Base-by-base conservation (phyloP, 30 jellyfish, hydroid and myxozoan genomes). In the Calvadosia cruxmelitensis region DNA sequence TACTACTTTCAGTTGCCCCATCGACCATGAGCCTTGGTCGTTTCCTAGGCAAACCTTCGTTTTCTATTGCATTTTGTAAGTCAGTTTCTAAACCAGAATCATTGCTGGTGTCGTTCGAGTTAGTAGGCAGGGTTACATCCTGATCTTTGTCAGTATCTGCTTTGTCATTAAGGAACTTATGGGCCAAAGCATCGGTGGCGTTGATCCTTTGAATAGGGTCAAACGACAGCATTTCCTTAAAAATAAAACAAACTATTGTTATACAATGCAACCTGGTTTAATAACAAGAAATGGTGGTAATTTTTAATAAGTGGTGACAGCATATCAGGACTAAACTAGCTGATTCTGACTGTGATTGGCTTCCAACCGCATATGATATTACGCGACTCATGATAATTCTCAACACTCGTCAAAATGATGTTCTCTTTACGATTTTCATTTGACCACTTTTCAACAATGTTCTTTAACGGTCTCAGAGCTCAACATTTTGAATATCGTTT, bases 101-200 rank as follows among this genome's bases (percentile, higher is more conserved):
- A 42, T 42, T 42, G 20, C 57, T 42, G 20, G 57, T 5, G 20
- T 42, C 57, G 10, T 10, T 20, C 20, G 57, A 5, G 10, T 10
- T 20, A 20, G 15, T 5, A 42, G 20, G 57, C 20, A 42, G 20
- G 20, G 20, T 20, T 5, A 35, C 52, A n/a, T 64, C 95, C n/a
- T 92, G 77, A 48, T 77, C 93, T 62, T 72, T 92, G 50, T 81
- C 76, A 31, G 48, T 74, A 0, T 64, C 75, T 20, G 81, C 15
- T 3, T 29, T 23, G 3, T 77, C 83, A 34, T 33, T 24, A 33
- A 89, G 77, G 51, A 52, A 89, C 1, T 93, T 77, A 68, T 89
- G 98, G 27, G 68, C 83, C 34, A 89, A 63, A 42, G 95, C 85
- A 57, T 73, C 80, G 29, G 31, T 57, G 10, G 98, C 98, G 34